Conservation (phyloP, 2,888 invertebrate genomes). For the Hemithea aestivaria region DNA sequence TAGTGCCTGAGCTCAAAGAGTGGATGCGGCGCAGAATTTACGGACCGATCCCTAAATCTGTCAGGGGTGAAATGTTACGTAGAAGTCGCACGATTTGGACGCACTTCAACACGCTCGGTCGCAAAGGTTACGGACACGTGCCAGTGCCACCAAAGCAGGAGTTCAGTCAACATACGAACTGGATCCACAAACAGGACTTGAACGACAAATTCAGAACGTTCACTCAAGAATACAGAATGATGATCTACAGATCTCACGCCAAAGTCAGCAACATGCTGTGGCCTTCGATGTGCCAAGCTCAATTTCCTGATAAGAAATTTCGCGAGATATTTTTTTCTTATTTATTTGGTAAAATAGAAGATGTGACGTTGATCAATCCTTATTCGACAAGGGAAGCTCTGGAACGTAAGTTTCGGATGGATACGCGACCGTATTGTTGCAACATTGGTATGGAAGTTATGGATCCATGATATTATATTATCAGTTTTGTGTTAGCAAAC, state of each 20-base stretch:
- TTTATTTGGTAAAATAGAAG: slow-evolving; percentile 43
- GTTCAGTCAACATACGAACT: slow-evolving; percentile 44
- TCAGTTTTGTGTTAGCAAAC: too few species aligned
- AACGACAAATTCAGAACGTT: slow-evolving; percentile 48
- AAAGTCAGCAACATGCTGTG: slow-evolving; percentile 55
- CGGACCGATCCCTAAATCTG: slow-evolving; percentile 40
- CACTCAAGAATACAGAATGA: slow-evolving; percentile 41
- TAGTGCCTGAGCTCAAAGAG: slow-evolving; percentile 59
- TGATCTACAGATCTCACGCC: slow-evolving; percentile 50
- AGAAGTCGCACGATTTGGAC: slow-evolving; percentile 51
- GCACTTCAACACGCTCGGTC: slow-evolving; percentile 38
- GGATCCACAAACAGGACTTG: slow-evolving; percentile 51
- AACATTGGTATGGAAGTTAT: slow-evolving; percentile 40
- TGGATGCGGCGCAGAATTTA: slow-evolving; percentile 65
- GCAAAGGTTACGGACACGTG: slow-evolving; percentile 46
- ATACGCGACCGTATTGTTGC: slow-evolving; percentile 48
- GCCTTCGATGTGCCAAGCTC: slow-evolving; percentile 61
- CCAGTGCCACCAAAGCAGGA: slow-evolving; percentile 36
- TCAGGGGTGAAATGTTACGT: slow-evolving; percentile 38
- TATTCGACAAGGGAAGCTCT: slow-evolving; percentile 43
- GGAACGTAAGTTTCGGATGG: slow-evolving; percentile 37
- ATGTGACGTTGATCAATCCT: slow-evolving; percentile 55
- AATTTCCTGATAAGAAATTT: slow-evolving; percentile 64
- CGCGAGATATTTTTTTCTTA: slow-evolving; percentile 67
- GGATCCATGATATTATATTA: too few species aligned